phyloP scores from a whole-genome alignment of 2,113 vertebrate genomes.

The Harpagus bidentatus region DNA sequence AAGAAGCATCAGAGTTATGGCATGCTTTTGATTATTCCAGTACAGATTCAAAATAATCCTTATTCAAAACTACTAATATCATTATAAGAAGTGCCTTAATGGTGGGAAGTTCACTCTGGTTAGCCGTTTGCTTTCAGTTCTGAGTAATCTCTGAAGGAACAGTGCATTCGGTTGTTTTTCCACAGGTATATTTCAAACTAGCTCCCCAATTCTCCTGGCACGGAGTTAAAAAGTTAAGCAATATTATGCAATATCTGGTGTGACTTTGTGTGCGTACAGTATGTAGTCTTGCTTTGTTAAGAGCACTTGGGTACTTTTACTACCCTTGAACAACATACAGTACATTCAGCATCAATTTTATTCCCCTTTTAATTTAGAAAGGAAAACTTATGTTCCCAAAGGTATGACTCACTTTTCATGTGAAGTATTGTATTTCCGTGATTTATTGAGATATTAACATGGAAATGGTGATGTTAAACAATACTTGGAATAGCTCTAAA shows the following conservation, averaged over 20 bases:
- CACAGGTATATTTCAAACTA: neutral
- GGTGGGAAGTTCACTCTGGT: neutral
- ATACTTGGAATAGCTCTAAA: constrained; percentile 77
- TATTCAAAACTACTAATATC: neutral
- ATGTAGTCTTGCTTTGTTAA: neutral
- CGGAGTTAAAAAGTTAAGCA: neutral
- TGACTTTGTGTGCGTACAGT: neutral
- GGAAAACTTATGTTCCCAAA: constrained; percentile 67
- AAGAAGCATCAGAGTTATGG: neutral
- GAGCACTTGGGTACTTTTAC: constrained; percentile 1
- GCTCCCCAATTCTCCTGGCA: neutral
- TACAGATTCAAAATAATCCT: neutral
- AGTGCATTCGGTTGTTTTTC: neutral
- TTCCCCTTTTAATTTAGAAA: constrained; percentile 73
- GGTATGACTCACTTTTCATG: constrained; percentile 59
- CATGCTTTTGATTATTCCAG: neutral
- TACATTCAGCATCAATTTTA: constrained; percentile 46
- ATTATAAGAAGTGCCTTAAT: neutral
- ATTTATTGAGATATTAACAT: constrained; percentile 78
- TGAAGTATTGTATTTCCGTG: constrained; percentile 71
- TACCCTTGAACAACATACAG: constrained; percentile 5
- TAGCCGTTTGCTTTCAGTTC: neutral
- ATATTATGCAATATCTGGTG: neutral
- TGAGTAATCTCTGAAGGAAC: neutral
- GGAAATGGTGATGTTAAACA: constrained; percentile 79